Base-by-base conservation (phyloP, 2,797 vertebrate genomes). In the Myotis daubentonii region DNA sequence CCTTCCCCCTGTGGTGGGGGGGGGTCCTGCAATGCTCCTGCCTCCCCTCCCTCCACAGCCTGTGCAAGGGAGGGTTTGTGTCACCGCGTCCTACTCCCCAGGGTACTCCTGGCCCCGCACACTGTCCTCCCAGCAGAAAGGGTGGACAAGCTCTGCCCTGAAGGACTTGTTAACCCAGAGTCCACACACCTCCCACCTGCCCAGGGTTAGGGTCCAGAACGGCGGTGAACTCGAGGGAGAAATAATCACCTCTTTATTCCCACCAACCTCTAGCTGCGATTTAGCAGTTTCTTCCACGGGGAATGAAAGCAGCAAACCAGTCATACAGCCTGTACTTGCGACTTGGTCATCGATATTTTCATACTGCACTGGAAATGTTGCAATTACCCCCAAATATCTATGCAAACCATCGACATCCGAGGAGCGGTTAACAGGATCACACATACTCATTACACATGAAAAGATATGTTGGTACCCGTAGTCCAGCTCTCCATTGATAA, bases 241-340 rank as follows among this genome's bases (percentile, higher is more conserved):
- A 79, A 74, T 62, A 30, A 87, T 30, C 3, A 16, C 68, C 74
- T 38, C 44, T 94, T 75, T 25, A 71, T 76, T 92, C 71, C 88
- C 49, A 65, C 44, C 11, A 38, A 28, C n/a, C 78, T 93, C 47
- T 22, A 65, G 85, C 41, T 25, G 72, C 82, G 81, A 92, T 41
- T 25, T 8, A 82, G 87, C 72, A 33, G 78, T 71, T 90, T 65
- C 74, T 55, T 70, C 53, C 4, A 6, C 6, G 25, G 28, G 51
- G 44, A 83, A 33, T 33, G 51, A 55, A 84, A 87, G 65, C 33
- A 23, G 19, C 53, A 38, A 33, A 53, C 22, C 22, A 19, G 74
- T 23, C 4, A 0, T 0, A 17, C 25, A 12, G 36, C 57, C 38
- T 7, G 12, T 11, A 10, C 60, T 22, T 66, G 38, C 25, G 19